These are phyloP conservation scores for Setipinna tenuifilis DNA, from an alignment of 2,797 vertebrate species.

Conservation along the genomic window DNA sequence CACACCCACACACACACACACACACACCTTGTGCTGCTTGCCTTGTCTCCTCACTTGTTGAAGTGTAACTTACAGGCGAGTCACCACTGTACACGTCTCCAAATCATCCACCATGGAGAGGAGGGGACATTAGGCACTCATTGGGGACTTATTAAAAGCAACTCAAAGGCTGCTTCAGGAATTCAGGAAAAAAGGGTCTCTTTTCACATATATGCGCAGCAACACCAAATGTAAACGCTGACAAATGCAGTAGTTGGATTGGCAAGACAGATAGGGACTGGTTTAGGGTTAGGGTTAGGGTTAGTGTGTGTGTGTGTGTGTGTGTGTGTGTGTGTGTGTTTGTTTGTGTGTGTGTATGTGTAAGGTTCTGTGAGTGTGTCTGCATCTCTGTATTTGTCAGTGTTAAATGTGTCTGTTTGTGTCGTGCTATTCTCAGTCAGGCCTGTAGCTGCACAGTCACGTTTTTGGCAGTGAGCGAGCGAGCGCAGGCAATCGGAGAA, in stretches of 20 bases:
- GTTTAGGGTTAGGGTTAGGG: too few relatives aligned
- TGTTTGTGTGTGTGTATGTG: neutral
- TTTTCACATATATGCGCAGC: neutral
- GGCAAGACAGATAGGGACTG: too few relatives aligned
- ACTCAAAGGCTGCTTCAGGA: neutral
- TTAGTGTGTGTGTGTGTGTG: too few relatives aligned
- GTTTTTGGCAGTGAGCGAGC: neutral
- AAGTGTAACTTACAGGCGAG: neutral
- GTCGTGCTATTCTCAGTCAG: neutral
- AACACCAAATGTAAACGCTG: neutral
- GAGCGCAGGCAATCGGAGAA: neutral
- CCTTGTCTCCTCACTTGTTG: neutral
- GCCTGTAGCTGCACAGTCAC: neutral
- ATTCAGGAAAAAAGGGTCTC: neutral
- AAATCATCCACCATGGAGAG: neutral
- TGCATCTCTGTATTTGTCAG: neutral
- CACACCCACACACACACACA: too few relatives aligned
- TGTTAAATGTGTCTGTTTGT: conserved; percentile 6
- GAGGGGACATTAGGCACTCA: neutral
- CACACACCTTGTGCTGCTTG: too few relatives aligned
- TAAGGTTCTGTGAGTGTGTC: neutral
- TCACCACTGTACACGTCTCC: neutral
- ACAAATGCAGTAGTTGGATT: too few relatives aligned
- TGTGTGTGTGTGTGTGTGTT: too few relatives aligned
- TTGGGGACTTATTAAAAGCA: neutral